A percentile compares a stretch with the other conserved stretches of the same genome.
phyloP scores from a whole-genome alignment of 2,888 invertebrate genomes.

The Encarsia formosa region DNA sequence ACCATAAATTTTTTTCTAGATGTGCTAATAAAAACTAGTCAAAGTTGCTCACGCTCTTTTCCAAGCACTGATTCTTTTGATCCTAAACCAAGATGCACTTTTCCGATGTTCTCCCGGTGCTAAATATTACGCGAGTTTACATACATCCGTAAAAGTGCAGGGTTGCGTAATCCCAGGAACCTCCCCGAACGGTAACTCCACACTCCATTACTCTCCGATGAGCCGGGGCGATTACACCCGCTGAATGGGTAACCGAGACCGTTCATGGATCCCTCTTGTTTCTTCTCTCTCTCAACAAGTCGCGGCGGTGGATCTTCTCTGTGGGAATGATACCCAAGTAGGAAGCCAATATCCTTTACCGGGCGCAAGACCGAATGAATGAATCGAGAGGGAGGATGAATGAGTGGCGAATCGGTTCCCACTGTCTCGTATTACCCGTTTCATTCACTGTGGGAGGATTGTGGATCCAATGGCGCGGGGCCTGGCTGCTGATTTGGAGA shows the following conservation, averaged over 20 bases:
- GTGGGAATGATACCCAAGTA: slow-evolving; percentile 28
- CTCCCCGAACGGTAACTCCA: slow-evolving; percentile 11
- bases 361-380: slow-evolving; percentile 29
- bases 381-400: slow-evolving; percentile 35
- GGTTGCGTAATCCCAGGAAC: slow-evolving; percentile 11
- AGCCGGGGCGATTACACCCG: slow-evolving; percentile 17
- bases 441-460: too few species aligned
- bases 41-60: too few species aligned
- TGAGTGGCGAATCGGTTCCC: slow-evolving; percentile 44
- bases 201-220: slow-evolving; percentile 23
- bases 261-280: not conserved
- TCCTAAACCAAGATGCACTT: too few species aligned
- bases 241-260: slow-evolving; percentile 22
- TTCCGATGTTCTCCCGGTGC: too few species aligned
- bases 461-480: not conserved
- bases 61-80: too few species aligned
- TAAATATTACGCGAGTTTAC: too few species aligned
- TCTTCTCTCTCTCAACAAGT: not conserved
- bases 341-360: slow-evolving; percentile 38
- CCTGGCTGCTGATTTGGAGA: too few species aligned
- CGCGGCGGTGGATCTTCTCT: slow-evolving; percentile 12
- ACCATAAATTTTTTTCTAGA: too few species aligned
- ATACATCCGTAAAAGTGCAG: not conserved
- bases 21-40: too few species aligned
- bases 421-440: slow-evolving; percentile 48